These are phyloP conservation scores for Pterocles gutturalis DNA, from an alignment of 2,113 vertebrate genomes.

Conservation along the genomic window DNA sequence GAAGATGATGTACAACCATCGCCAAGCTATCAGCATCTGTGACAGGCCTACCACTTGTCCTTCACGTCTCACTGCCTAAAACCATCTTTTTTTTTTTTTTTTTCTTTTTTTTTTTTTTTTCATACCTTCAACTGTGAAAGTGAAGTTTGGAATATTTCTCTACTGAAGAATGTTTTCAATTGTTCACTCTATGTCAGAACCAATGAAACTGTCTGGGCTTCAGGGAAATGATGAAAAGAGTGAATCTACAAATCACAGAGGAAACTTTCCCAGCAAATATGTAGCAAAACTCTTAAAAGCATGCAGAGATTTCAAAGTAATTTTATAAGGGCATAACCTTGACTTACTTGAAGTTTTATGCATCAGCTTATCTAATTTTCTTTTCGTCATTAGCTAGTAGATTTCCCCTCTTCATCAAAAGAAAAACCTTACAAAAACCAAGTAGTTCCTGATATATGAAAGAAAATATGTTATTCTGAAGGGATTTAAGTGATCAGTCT, in stretches of 20 bases:
- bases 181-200: slow-evolving; percentile 53
- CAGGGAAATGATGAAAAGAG: slow-evolving; percentile 43
- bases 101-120: not conserved
- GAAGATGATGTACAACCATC: slow-evolving; percentile 91
- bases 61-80: slow-evolving; percentile 90
- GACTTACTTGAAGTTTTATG: slow-evolving; percentile 25
- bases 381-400: slow-evolving; percentile 12
- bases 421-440: slow-evolving; percentile 23
- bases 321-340: not conserved
- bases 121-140: slow-evolving; percentile 69
- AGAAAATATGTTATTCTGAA: slow-evolving; percentile 31
- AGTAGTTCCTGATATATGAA: slow-evolving; percentile 19
- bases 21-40: slow-evolving; percentile 85
- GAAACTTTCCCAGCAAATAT: not conserved
- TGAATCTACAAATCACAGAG: slow-evolving; percentile 42
- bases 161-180: slow-evolving; percentile 54
- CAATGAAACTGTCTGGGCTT: slow-evolving; percentile 50
- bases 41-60: slow-evolving; percentile 85
- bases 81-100: slow-evolving; percentile 70
- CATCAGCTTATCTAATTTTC: slow-evolving; percentile 6
- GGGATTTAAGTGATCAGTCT: slow-evolving; percentile 11
- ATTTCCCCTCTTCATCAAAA: slow-evolving; percentile 6
- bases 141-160: slow-evolving; percentile 69
- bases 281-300: not conserved
- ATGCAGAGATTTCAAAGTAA: not conserved